A percentile compares a stretch with the other conserved stretches of the same genome.
phyloP scores from a whole-genome alignment of 2,888 invertebrate genomes.

The Agrotis clavis region DNA sequence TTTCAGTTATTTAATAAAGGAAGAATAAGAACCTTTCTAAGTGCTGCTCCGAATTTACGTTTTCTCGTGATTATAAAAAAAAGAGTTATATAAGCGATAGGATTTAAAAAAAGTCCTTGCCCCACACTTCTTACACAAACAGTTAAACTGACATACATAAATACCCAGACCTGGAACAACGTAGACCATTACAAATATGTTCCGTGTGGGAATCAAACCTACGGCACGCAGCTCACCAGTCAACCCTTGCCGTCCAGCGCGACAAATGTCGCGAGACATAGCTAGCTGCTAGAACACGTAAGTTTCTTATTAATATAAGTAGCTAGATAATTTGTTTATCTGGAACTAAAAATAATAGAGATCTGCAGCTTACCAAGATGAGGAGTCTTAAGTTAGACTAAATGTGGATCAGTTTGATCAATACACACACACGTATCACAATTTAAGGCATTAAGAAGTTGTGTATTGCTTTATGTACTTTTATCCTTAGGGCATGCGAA shows the following conservation, averaged over 20 bases:
- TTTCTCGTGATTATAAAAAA: neutral
- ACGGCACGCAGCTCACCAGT: too few species aligned
- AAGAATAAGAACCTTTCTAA: neutral
- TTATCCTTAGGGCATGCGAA: neutral
- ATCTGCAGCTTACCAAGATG: neutral
- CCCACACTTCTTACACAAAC: too few species aligned
- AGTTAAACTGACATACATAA: too few species aligned
- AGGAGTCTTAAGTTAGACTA: neutral
- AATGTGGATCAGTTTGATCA: neutral
- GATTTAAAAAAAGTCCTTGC: too few species aligned
- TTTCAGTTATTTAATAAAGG: slow-evolving; percentile 19
- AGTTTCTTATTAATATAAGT: neutral
- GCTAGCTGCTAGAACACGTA: neutral
- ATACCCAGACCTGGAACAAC: too few species aligned
- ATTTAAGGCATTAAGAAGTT: neutral
- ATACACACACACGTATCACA: neutral
- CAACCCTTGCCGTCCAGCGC: too few species aligned
- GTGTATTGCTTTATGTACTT: neutral
- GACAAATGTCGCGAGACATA: too few species aligned
- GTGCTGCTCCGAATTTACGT: neutral
- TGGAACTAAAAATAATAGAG: neutral
- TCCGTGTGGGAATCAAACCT: too few species aligned
- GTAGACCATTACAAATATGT: too few species aligned
- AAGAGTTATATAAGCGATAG: too few species aligned
- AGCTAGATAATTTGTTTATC: neutral